Evolutionary conservation across 2,888 invertebrate species (phyloP), one percentile per base, ranked within the genome.

Genomic region (Nephrotoma guestfalica): DNA sequence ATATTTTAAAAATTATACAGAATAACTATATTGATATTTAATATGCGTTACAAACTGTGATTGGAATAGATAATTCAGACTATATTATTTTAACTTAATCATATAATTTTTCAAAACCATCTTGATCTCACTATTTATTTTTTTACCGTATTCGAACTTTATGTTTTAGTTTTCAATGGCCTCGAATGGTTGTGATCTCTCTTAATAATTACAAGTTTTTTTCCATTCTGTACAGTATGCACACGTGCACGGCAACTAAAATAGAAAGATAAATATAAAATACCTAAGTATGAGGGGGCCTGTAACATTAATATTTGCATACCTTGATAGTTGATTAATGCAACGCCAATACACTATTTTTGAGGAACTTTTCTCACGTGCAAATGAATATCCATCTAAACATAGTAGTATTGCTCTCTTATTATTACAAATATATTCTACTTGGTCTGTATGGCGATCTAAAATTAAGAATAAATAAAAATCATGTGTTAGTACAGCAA

Each of bases 131-230:
- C 30, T 30, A 30, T 30, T 30, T 30, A 30, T 30, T 30, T 30
- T n/a, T 30, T 2, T 30, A 30, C 30, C 30, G 30, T 30, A 30
- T 30, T 47, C 4, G 2, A 47, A 13, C 11, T 47, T 47, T 47
- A 47, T 47, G 4, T 47, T 13, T 47, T n/a, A 11, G 13, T 47
- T 13, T 47, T 47, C 47, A 47, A 13, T 47, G 3, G 47, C 11
- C 5, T 13, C 30, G 30, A 30, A 87, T 90, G 90, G 88, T 90
- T 90, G 86, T 90, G 90, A 6, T 88, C 87, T 86, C 88, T 88
- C 83, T 89, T 88, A 0, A 89, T 89, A 87, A 90, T 89, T 85
- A 89, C 89, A 18, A 90, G 89, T 86, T 89, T 88, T 87, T 89
- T 89, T 6, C 89, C 89, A 7, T 88, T 88, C 0, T 88, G 88